Percentiles rank a stretch among this genome's conserved stretches.
These are phyloP conservation scores for Toxotes lorentzi DNA, from an alignment of 2,797 vertebrate genomes.

Conservation along the genomic window DNA sequence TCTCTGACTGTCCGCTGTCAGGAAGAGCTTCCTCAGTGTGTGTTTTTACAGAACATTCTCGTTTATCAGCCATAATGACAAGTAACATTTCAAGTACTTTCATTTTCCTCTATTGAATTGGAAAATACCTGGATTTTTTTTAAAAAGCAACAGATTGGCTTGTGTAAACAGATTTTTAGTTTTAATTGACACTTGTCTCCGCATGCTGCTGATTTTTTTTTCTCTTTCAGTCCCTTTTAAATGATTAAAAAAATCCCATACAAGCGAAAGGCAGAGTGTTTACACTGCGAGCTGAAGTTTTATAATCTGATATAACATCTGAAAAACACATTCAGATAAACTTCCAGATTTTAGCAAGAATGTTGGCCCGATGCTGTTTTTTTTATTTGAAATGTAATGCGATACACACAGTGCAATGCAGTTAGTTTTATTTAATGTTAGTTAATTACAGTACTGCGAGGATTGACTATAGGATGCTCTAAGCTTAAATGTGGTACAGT, in stretches of 20 bases:
- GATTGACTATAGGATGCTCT: background rate
- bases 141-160: background rate
- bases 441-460: background rate
- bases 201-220: background rate
- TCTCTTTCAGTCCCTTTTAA: background rate
- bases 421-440: background rate
- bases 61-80: background rate
- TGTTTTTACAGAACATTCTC: background rate
- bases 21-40: background rate
- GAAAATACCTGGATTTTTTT: background rate
- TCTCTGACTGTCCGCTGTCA: conserved; percentile 35
- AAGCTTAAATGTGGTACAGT: background rate
- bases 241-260: background rate
- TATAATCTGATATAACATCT: background rate
- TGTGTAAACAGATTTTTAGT: background rate
- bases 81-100: background rate
- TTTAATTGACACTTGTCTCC: background rate
- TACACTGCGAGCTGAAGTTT: background rate
- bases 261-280: background rate
- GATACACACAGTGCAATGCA: background rate
- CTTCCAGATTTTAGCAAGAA: background rate
- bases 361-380: background rate
- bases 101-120: background rate
- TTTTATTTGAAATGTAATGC: background rate
- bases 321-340: background rate